Evolutionary conservation across 2,797 vertebrate species (phyloP).

Genomic region (Acropternis orthonyx): DNA sequence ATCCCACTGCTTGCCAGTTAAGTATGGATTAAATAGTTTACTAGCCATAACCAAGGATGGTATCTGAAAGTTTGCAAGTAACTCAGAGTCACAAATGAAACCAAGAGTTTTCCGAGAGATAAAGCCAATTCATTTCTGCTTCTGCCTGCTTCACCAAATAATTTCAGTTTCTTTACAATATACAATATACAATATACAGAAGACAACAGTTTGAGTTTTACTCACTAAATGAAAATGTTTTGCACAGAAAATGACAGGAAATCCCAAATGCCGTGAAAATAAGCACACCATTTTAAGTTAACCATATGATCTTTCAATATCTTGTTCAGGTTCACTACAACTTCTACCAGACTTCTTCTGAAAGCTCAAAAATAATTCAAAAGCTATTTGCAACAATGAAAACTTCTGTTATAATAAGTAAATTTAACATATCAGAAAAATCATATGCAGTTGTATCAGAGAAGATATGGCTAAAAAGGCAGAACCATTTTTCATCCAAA

Average conservation of each 20-base stretch:
- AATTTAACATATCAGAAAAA: neutral
- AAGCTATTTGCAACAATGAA: neutral
- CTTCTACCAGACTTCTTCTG: neutral
- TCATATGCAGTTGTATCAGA: neutral
- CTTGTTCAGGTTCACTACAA: neutral
- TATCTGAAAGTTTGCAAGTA: neutral
- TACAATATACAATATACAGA: neutral
- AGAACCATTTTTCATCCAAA: neutral
- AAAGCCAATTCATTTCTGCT: neutral
- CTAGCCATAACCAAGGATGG: neutral
- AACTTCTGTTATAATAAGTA: neutral
- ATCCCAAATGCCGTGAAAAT: neutral
- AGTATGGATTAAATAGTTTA: neutral
- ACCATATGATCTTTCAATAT: neutral
- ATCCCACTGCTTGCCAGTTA: neutral
- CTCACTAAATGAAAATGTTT: neutral
- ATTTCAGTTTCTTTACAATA: neutral
- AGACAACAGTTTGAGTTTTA: neutral
- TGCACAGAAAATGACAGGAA: neutral
- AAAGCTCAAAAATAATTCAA: neutral
- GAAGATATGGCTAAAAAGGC: neutral
- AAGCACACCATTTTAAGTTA: neutral
- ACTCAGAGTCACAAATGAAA: neutral
- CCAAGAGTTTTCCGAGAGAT: neutral
- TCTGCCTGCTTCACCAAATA: neutral